phyloP scores from a whole-genome alignment of 2,797 vertebrate species.

The Sus cebifrons region DNA sequence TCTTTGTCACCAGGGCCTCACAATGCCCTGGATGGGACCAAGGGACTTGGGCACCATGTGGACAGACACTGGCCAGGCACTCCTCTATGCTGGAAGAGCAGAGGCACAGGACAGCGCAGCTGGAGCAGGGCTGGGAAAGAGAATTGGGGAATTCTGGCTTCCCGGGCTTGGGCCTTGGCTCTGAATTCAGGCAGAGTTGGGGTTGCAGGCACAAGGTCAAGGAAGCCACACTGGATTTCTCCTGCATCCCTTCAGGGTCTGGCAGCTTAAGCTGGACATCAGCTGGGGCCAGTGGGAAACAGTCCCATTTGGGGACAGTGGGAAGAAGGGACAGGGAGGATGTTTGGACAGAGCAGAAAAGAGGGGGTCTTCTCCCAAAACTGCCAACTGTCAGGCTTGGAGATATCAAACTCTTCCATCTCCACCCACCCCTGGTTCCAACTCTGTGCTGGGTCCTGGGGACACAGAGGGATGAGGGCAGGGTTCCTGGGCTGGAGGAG shows the following conservation, averaged over 20 bases:
- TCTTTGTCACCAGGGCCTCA: not conserved
- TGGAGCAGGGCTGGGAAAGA: not conserved
- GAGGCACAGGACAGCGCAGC: not conserved
- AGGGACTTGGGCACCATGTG: not conserved
- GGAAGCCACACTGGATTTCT: not conserved
- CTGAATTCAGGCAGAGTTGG: not conserved
- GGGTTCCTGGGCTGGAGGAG: not conserved
- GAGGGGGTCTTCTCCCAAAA: not conserved
- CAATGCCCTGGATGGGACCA: not conserved
- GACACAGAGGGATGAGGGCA: not conserved
- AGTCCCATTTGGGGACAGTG: not conserved
- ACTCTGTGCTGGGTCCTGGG: not conserved
- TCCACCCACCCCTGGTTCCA: not conserved
- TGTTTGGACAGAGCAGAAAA: not conserved
- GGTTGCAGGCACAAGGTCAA: not conserved
- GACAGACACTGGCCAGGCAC: not conserved
- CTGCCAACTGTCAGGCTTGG: too few species aligned
- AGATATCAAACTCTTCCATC: not conserved
- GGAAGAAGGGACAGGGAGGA: not conserved
- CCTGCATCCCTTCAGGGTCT: not conserved
- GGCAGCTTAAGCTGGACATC: not conserved
- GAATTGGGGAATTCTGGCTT: not conserved
- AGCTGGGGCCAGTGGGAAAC: not conserved
- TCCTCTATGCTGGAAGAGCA: not conserved
- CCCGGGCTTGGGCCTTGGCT: not conserved